These are phyloP conservation scores for Hydra vulgaris DNA, from an alignment of 30 jellyfish, hydroid and myxozoan genomes.

Conservation along the genomic window DNA sequence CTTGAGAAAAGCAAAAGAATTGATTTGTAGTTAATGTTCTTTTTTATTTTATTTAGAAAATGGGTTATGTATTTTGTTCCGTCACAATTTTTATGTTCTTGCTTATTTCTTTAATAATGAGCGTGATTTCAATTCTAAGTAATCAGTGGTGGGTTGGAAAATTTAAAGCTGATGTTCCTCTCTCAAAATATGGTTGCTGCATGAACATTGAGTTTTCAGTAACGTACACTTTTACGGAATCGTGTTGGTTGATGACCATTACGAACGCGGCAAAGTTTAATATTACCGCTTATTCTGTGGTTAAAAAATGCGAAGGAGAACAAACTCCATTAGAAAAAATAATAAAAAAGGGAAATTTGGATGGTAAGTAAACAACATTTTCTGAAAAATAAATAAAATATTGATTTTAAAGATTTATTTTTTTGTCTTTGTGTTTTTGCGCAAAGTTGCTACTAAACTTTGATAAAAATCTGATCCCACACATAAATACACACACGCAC, in stretches of 20 bases:
- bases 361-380: not conserved
- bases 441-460: too few species aligned
- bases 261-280: not conserved
- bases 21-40: not conserved
- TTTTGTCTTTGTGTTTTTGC: too few species aligned
- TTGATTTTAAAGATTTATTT: too few species aligned
- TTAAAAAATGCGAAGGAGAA: constrained; percentile 1
- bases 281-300: not conserved
- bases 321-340: not conserved
- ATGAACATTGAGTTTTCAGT: not conserved
- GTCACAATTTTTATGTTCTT: not conserved
- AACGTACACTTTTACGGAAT: not conserved
- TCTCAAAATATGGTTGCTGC: not conserved
- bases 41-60: not conserved
- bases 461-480: too few species aligned
- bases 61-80: not conserved
- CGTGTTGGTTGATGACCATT: not conserved
- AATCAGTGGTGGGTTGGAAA: constrained; percentile 10
- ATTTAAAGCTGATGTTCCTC: constrained; percentile 1
- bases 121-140: not conserved
- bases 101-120: not conserved
- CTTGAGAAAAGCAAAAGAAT: not conserved
- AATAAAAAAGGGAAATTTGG: not conserved
- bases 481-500: too few species aligned
- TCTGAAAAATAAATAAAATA: too few species aligned